These are phyloP conservation scores for Drosophila fulvimacula DNA, from an alignment of 2,888 invertebrate species.

Conservation along the genomic window DNA sequence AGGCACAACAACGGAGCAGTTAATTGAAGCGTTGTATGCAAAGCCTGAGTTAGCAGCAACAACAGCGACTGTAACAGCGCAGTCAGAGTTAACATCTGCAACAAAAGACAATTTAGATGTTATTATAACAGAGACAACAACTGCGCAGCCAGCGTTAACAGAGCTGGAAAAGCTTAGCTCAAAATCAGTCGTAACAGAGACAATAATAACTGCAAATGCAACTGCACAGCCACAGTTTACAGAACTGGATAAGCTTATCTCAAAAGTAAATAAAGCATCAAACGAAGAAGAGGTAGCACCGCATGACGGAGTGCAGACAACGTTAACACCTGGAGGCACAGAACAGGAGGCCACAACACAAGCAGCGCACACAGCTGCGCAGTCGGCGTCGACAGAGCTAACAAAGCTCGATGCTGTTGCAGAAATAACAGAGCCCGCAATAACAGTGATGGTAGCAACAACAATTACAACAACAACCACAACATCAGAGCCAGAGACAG, in stretches of 20 bases:
- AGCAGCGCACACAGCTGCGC: neutral
- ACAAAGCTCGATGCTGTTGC: slow-evolving; percentile 3
- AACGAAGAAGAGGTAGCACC: neutral
- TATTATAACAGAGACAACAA: neutral
- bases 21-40: neutral
- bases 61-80: neutral
- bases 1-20: slow-evolving; percentile 6
- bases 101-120: neutral
- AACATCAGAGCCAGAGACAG: slow-evolving; percentile 11
- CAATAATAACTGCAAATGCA: slow-evolving; percentile 3
- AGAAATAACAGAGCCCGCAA: neutral
- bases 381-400: slow-evolving; percentile 22
- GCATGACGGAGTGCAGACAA: neutral
- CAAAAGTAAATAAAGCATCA: neutral
- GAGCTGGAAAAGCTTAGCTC: neutral
- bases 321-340: neutral
- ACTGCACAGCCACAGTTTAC: slow-evolving; percentile 8
- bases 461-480: slow-evolving; percentile 8
- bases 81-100: neutral
- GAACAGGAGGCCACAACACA: neutral
- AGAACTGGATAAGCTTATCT: slow-evolving; percentile 1
- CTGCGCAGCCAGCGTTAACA: neutral
- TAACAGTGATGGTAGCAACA: slow-evolving; percentile 1
- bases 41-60: slow-evolving; percentile 5
- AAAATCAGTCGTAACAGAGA: neutral